A percentile compares a stretch with the other conserved stretches of the same genome.
phyloP scores from a whole-genome alignment of 1,140 invertebrate genomes.

The Neodiprion fabricii region DNA sequence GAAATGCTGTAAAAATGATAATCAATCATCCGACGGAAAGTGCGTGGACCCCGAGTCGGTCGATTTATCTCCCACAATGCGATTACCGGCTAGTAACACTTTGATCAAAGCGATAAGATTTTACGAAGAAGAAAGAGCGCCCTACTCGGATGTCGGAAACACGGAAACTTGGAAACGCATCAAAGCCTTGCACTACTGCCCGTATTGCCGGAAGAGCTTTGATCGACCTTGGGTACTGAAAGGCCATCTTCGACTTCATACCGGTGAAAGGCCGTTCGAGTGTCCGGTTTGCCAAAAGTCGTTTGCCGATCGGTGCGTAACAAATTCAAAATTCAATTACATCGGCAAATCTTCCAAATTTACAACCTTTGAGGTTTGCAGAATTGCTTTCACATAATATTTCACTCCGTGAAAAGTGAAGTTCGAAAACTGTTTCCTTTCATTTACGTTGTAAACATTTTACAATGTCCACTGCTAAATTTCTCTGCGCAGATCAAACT shows the following conservation, averaged over 20 bases:
- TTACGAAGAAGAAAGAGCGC: constrained; percentile 21
- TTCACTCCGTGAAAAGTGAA: constrained; percentile 1
- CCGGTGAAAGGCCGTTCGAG: constrained; percentile 72
- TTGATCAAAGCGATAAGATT: not conserved
- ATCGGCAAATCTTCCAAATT: not conserved
- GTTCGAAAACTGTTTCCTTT: constrained; percentile 4
- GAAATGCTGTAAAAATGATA: not conserved
- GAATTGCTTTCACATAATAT: constrained; percentile 9
- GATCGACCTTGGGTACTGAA: constrained; percentile 74
- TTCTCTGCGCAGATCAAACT: constrained; percentile 66
- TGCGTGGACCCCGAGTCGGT: too few relatives aligned
- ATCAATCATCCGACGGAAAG: not conserved
- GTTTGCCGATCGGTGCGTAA: constrained; percentile 73
- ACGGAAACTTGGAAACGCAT: constrained; percentile 48
- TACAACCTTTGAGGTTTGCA: not conserved
- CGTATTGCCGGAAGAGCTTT: constrained; percentile 64
- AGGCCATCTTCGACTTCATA: constrained; percentile 71
- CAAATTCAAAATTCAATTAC: constrained; percentile 12
- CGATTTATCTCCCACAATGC: not conserved
- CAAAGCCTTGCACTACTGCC: constrained; percentile 59
- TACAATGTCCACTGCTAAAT: not conserved
- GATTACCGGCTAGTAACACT: not conserved
- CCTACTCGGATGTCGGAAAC: constrained; percentile 20
- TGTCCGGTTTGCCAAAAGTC: constrained; percentile 74
- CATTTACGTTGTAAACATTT: not conserved